A percentile compares a stretch with the other conserved stretches of the same genome.
These are phyloP conservation scores for Nerophis ophidion DNA, from an alignment of 2,113 vertebrate species.

Conservation along the genomic window DNA sequence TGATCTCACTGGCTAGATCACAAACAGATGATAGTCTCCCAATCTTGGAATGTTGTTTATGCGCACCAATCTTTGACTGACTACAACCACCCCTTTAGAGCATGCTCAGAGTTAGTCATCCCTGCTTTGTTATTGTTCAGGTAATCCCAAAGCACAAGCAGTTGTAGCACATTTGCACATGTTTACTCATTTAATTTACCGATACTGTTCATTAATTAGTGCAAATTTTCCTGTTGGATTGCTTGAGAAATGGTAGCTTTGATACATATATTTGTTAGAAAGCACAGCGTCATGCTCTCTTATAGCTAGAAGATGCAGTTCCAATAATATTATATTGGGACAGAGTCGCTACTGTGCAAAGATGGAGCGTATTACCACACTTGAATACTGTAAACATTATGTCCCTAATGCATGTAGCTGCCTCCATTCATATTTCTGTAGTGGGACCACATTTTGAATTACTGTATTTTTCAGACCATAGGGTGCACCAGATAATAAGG, in stretches of 20 bases:
- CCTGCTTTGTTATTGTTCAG: not conserved
- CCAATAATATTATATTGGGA: constrained; percentile 23
- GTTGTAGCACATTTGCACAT: not conserved
- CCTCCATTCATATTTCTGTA: not conserved
- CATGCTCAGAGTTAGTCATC: not conserved
- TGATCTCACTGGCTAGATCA: constrained; percentile 41
- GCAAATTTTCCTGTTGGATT: not conserved
- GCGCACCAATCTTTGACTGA: constrained; percentile 27
- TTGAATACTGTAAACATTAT: constrained; percentile 39
- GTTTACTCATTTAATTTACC: not conserved
- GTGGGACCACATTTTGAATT: constrained; percentile 21
- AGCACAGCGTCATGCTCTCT: not conserved
- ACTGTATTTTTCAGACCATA: too few species aligned
- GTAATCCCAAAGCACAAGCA: not conserved
- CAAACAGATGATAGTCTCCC: constrained; percentile 56
- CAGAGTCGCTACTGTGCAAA: constrained; percentile 32
- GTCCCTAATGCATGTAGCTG: constrained; percentile 10
- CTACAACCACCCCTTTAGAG: constrained; percentile 16
- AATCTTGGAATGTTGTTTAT: constrained; percentile 49
- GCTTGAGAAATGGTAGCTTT: not conserved
- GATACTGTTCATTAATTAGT: not conserved
- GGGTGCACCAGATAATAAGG: too few species aligned
- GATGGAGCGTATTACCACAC: constrained; percentile 27
- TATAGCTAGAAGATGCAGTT: constrained; percentile 1
- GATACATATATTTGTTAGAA: not conserved